Percentiles rank a stretch among this genome's conserved stretches.
phyloP scores from a whole-genome alignment of 2,797 vertebrate species.

The Gallinago stenura region DNA sequence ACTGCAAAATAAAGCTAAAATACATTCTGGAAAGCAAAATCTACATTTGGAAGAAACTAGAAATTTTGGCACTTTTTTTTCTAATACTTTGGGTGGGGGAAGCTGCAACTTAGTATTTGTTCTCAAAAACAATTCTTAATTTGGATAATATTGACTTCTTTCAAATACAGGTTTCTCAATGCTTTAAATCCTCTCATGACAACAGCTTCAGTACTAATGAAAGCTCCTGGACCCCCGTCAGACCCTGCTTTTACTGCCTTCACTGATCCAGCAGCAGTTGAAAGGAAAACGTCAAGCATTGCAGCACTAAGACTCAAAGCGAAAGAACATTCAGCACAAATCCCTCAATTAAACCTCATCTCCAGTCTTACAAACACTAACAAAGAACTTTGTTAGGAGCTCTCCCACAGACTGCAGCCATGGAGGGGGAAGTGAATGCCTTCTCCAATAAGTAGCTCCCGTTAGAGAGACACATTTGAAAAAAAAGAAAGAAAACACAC shows the following conservation, averaged over 20 bases:
- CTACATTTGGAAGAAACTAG: not conserved
- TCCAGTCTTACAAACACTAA: conserved; percentile 58
- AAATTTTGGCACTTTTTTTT: not conserved
- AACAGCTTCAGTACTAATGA: conserved; percentile 67
- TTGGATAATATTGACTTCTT: conserved; percentile 55
- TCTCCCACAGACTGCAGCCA: conserved; percentile 44
- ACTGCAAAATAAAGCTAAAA: not conserved
- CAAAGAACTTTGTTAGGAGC: conserved; percentile 62
- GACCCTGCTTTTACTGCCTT: conserved; percentile 65
- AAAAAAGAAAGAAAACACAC: not conserved
- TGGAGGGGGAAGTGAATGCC: conserved; percentile 20
- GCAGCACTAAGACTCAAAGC: conserved; percentile 72
- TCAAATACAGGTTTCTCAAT: conserved; percentile 73
- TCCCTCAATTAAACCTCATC: conserved; percentile 63
- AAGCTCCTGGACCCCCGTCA: conserved; percentile 64
- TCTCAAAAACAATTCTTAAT: conserved; percentile 47
- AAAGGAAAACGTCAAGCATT: conserved; percentile 75
- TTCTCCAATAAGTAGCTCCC: conserved; percentile 27
- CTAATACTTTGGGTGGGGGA: not conserved
- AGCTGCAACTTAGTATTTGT: conserved; percentile 1
- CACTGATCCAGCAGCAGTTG: conserved; percentile 61
- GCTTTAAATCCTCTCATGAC: conserved; percentile 74
- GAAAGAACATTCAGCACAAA: conserved; percentile 70
- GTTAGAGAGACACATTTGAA: conserved; percentile 1
- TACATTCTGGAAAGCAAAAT: not conserved